A percentile compares a stretch with the other conserved stretches of the same genome.
Conservation (phyloP, 2,797 vertebrate species). For the Columba guinea region DNA sequence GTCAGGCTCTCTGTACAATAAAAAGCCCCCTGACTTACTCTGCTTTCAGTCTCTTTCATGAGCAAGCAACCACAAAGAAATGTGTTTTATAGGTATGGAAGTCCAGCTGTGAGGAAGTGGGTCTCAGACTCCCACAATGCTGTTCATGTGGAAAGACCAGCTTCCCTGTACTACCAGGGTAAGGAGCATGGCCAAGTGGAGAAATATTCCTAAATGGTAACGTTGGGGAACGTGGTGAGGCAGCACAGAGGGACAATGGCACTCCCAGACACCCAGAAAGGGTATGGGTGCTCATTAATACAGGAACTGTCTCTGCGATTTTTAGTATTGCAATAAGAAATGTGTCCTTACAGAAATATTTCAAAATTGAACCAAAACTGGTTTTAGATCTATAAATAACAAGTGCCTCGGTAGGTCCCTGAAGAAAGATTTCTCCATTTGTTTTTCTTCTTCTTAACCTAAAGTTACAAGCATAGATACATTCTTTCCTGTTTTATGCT, state of each 20-base stretch:
- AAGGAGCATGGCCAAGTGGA: background rate
- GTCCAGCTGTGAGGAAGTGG: background rate
- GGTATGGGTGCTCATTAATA: slow-evolving; percentile 28
- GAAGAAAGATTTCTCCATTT: slow-evolving; percentile 48
- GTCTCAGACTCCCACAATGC: background rate
- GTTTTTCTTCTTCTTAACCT: slow-evolving; percentile 25
- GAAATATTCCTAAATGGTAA: background rate
- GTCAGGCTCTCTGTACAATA: background rate
- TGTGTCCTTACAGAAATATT: slow-evolving; percentile 1
- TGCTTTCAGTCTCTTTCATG: slow-evolving; percentile 10
- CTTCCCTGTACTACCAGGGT: background rate
- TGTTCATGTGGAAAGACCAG: background rate
- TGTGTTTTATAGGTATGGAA: slow-evolving; percentile 15
- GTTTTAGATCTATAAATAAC: slow-evolving; percentile 35
- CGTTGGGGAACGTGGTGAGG: background rate
- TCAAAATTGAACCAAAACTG: slow-evolving; percentile 33
- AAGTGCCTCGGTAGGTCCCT: background rate
- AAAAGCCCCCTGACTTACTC: background rate
- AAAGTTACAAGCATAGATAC: background rate
- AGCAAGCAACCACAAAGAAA: background rate
- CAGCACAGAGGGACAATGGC: background rate
- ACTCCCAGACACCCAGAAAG: background rate
- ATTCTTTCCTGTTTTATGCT: background rate
- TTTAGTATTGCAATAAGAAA: slow-evolving; percentile 35
- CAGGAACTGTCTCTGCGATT: background rate